Evolutionary conservation across 2,888 invertebrate genomes (phyloP).

Genomic region (Thalpophila matura): DNA sequence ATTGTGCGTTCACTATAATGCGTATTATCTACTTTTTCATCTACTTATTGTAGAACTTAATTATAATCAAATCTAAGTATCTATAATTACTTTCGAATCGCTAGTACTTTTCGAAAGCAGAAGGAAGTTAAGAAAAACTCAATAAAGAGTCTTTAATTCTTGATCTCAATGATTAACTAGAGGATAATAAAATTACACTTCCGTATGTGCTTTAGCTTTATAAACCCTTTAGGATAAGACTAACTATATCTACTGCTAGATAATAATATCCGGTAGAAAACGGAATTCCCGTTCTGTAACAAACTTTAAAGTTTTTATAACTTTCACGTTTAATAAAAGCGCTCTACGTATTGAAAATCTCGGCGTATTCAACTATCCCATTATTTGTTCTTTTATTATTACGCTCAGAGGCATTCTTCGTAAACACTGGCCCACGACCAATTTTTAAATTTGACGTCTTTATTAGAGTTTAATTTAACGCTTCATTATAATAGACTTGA

Average conservation of each 20-base stretch:
- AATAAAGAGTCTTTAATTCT: background rate
- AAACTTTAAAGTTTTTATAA: constrained; percentile 12
- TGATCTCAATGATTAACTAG: background rate
- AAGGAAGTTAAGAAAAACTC: background rate
- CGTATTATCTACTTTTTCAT: constrained; percentile 37
- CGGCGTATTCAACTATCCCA: constrained; percentile 8
- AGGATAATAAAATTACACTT: background rate
- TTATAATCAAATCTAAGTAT: constrained; percentile 12
- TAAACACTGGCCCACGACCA: constrained; percentile 23
- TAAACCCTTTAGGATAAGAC: background rate
- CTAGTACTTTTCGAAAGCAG: background rate
- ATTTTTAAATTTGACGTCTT: constrained; percentile 55
- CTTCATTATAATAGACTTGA: constrained; percentile 33
- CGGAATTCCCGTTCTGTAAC: background rate
- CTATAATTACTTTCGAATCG: constrained; percentile 27
- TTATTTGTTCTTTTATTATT: constrained; percentile 25
- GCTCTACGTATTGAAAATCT: constrained; percentile 1
- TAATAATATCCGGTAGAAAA: background rate
- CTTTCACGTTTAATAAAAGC: constrained; percentile 4
- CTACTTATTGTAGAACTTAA: constrained; percentile 11
- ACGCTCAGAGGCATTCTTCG: constrained; percentile 12
- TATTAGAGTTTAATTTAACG: constrained; percentile 59
- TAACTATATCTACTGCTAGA: background rate
- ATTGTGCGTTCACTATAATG: constrained; percentile 39
- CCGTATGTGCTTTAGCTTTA: background rate